Evolutionary conservation across 2,888 invertebrate genomes (phyloP).

Genomic region (Patella pellucida): DNA sequence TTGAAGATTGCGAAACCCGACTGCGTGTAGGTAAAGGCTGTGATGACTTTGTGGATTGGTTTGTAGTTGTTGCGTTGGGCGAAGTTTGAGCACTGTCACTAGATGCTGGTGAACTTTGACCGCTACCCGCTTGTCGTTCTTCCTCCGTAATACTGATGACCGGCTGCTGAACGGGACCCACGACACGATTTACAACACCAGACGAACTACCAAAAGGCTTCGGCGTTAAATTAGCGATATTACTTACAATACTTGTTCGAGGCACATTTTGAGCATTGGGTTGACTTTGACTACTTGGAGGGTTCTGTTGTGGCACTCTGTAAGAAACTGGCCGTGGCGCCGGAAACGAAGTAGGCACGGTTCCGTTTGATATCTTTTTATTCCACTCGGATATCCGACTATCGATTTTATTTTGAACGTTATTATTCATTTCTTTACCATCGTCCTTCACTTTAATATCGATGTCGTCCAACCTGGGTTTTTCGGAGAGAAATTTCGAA

Average conservation of each 20-base stretch:
- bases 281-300: not conserved
- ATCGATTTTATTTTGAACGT: not conserved
- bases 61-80: constrained; percentile 2
- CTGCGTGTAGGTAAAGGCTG: not conserved
- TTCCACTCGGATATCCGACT: not conserved
- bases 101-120: constrained; percentile 65
- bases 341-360: constrained; percentile 8
- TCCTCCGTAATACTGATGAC: constrained; percentile 57
- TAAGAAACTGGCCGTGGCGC: not conserved
- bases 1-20: not conserved
- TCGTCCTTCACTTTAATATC: constrained; percentile 7
- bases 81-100: constrained; percentile 51
- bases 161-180: constrained; percentile 33
- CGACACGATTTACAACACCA: not conserved
- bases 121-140: constrained; percentile 62
- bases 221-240: constrained; percentile 54
- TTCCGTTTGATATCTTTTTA: constrained; percentile 28
- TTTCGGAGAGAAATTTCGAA: constrained; percentile 78
- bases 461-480: constrained; percentile 8
- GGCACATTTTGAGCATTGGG: constrained; percentile 16
- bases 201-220: constrained; percentile 61
- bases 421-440: constrained; percentile 26
- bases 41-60: not conserved
- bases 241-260: constrained; percentile 39
- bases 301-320: not conserved